Evolutionary conservation across 2,888 invertebrate species (phyloP).

Genomic region (Drosophila tanythrix): DNA sequence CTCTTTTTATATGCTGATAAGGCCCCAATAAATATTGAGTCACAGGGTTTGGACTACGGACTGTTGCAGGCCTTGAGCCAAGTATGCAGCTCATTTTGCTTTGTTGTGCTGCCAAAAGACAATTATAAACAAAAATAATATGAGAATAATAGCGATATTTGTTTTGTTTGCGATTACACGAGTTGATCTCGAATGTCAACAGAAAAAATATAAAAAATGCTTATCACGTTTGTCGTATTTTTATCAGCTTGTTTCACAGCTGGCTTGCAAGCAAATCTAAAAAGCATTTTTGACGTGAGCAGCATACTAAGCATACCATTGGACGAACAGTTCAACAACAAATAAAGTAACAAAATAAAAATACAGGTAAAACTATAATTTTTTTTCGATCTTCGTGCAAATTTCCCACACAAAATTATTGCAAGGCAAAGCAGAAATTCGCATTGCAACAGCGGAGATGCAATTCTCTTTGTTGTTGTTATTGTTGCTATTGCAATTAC

Average conservation of each 20-base stretch:
- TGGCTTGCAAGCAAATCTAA: not conserved
- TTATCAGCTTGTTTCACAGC: conserved; percentile 9
- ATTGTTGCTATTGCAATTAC: conserved; percentile 62
- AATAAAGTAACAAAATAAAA: not conserved
- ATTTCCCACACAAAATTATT: conserved; percentile 62
- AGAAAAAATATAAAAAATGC: conserved; percentile 1
- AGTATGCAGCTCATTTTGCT: conserved; percentile 28
- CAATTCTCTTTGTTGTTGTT: conserved; percentile 49
- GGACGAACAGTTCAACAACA: conserved; percentile 30
- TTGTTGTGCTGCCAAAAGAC: conserved; percentile 1
- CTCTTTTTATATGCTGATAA: conserved; percentile 9
- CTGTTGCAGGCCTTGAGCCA: too few relatives aligned
- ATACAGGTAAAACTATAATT: not conserved
- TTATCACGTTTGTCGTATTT: conserved; percentile 18
- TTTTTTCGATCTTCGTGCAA: conserved; percentile 11
- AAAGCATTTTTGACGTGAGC: conserved; percentile 11
- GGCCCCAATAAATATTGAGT: conserved; percentile 38
- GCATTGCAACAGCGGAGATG: conserved; percentile 33
- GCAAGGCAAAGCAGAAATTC: conserved; percentile 32
- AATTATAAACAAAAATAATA: not conserved
- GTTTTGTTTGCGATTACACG: not conserved
- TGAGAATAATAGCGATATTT: not conserved
- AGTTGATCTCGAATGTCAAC: not conserved
- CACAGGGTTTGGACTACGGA: conserved; percentile 25
- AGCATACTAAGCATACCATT: conserved; percentile 15